Base-by-base conservation (phyloP, 2,888 invertebrate species). In the Cryptus armator region DNA sequence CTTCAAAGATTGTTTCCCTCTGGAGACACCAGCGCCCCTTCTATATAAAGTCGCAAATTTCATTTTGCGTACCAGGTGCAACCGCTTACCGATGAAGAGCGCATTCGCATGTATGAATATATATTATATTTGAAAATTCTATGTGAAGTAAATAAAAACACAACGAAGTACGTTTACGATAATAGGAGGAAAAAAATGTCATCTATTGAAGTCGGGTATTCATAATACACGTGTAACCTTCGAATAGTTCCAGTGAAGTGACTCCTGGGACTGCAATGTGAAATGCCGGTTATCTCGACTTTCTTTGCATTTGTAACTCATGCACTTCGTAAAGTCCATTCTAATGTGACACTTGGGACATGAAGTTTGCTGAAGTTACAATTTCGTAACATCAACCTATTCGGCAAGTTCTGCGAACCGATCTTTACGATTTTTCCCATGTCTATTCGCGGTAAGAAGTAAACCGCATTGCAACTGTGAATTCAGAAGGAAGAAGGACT, bases 401-500 rank as follows among this genome's bases (percentile, higher is more conserved):
- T 56, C 56, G 56, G 56, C 24, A 56, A 56, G 19, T 24, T 56
- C 56, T 19, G 19, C 56, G 19, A 56, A 9, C 24, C 19, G 4
- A 56, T 56, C 56, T 56, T 56, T 56, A n/a, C 78, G 68, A 78
- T 59, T 51, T 78, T 44, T 46, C 32, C 62, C 59, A 56, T 4
- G 24, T 24, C 19, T 56, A 10, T 10, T 14, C 24, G 9, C 19
- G 56, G 56, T 37, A 37, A 24, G 56, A 56, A 24, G 56, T 24
- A 24, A 10, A 2, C 53, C 24, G 5, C 56, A 56, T 12, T 10
- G 24, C 24, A 24, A 56, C 56, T 56, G 29, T 51, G 48, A 7
- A 48, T 70, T 51, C 32, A 44, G 59, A 75, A 46, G 62, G n/a
- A 24, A 16, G 59, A 43, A 29, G 24, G 48, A 67, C 66, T 43